Conservation (phyloP, 1,140 invertebrate genomes). For the Episyrphus balteatus region DNA sequence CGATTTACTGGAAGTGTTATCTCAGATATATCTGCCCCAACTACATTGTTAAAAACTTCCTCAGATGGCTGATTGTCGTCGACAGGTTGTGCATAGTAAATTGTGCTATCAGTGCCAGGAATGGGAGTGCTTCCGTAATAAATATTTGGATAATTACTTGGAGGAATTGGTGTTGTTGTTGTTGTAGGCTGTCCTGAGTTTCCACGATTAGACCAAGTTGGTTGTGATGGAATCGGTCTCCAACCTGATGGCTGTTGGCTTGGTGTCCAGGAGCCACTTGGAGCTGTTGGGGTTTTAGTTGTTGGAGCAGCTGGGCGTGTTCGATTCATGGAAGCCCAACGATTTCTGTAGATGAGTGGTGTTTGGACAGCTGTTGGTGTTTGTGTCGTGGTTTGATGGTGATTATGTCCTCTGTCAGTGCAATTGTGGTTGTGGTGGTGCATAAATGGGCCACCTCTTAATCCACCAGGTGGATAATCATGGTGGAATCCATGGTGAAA, state of each 20-base stretch:
- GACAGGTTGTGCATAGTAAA: slow-evolving; percentile 22
- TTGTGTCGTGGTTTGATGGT: too few relatives aligned
- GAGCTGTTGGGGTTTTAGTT: neutral
- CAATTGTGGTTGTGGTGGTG: too few relatives aligned
- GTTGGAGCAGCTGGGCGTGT: slow-evolving; percentile 15
- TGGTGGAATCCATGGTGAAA: too few relatives aligned
- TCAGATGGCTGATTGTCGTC: slow-evolving; percentile 5
- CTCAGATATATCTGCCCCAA: too few relatives aligned
- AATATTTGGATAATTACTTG: too few relatives aligned
- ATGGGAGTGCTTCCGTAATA: too few relatives aligned
- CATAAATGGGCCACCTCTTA: too few relatives aligned
- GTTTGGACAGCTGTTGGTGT: neutral
- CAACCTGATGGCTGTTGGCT: slow-evolving; percentile 12
- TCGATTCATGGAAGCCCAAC: slow-evolving; percentile 28
- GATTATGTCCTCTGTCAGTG: too few relatives aligned
- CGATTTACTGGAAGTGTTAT: too few relatives aligned
- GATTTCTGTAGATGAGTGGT: slow-evolving; percentile 10
- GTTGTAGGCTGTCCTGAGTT: neutral
- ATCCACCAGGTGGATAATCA: too few relatives aligned
- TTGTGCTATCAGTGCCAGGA: neutral
- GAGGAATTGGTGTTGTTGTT: slow-evolving; percentile 9
- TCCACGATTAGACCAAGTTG: too few relatives aligned
- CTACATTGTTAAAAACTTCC: slow-evolving; percentile 5
- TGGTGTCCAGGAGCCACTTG: slow-evolving; percentile 8
- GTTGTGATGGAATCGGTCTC: too few relatives aligned